phyloP scores from a whole-genome alignment of 2,797 vertebrate genomes.

The Pangasius macronema region DNA sequence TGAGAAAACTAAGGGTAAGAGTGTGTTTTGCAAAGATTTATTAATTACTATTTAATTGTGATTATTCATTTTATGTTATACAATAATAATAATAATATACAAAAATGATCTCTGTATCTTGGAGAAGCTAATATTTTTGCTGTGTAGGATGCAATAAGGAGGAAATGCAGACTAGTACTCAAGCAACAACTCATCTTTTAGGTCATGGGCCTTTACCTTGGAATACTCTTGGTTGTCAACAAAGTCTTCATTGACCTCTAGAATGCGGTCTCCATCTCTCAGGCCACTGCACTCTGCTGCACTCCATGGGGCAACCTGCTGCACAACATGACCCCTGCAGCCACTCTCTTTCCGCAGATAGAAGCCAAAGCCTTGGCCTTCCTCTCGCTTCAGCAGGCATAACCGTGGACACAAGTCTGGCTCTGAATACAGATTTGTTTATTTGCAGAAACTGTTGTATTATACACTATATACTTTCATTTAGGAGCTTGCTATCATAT shows the following conservation, averaged over 20 bases:
- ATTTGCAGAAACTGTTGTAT: background rate
- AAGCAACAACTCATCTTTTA: background rate
- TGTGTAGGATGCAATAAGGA: background rate
- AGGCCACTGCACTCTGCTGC: constrained; percentile 83
- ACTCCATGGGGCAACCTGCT: constrained; percentile 76
- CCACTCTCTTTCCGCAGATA: constrained; percentile 68
- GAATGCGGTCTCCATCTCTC: constrained; percentile 80
- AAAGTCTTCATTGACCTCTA: constrained; percentile 84
- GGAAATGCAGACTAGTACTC: background rate
- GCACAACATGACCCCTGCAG: constrained; percentile 71
- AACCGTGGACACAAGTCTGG: constrained; percentile 69
- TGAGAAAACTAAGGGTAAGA: background rate
- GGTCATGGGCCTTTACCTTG: constrained; percentile 70
- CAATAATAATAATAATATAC: too few species aligned
- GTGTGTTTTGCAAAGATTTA: background rate
- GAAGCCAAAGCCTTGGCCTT: constrained; percentile 82
- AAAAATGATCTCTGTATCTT: background rate
- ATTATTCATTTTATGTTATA: background rate
- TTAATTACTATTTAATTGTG: background rate
- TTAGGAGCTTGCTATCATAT: background rate
- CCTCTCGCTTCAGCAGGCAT: constrained; percentile 78
- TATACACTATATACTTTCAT: background rate
- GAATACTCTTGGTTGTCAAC: constrained; percentile 77
- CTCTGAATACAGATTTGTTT: constrained; percentile 57
- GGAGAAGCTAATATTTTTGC: background rate